Evolutionary conservation across 2,797 vertebrate genomes (phyloP).

Genomic region (Xenentodon cancila): DNA sequence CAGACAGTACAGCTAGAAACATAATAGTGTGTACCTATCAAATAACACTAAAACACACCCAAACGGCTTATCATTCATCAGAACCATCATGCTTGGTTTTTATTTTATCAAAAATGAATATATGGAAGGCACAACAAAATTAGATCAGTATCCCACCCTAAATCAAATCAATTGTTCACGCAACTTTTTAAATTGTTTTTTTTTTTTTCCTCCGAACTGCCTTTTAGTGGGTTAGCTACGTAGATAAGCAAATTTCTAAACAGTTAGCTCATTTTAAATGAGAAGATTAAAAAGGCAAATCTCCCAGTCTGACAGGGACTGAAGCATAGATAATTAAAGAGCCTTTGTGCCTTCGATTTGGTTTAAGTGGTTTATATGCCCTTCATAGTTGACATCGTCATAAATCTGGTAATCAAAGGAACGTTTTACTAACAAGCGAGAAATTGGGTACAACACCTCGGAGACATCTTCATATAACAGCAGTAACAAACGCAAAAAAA

Average conservation of each 20-base stretch:
- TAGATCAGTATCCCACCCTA: constrained; percentile 54
- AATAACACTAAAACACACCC: constrained; percentile 56
- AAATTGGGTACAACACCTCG: constrained; percentile 59
- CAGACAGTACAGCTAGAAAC: constrained; percentile 61
- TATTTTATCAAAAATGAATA: constrained; percentile 67
- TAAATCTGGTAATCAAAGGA: constrained; percentile 78
- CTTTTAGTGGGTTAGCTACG: constrained; percentile 32
- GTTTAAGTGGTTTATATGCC: constrained; percentile 78
- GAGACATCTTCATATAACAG: constrained; percentile 61
- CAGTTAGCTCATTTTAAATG: constrained; percentile 59
- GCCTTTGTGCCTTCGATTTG: constrained; percentile 82
- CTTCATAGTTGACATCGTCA: constrained; percentile 83
- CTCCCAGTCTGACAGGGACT: constrained; percentile 61
- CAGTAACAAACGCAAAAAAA: constrained; percentile 25
- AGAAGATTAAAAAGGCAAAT: constrained; percentile 55
- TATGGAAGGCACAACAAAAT: constrained; percentile 81
- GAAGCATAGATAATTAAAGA: constrained; percentile 74
- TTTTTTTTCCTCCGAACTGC: neutral
- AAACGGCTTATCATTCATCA: constrained; percentile 54
- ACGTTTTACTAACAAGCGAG: constrained; percentile 59
- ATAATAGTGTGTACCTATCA: constrained; percentile 52
- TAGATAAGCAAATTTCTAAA: constrained; percentile 53
- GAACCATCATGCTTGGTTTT: constrained; percentile 66
- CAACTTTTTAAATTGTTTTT: constrained; percentile 17
- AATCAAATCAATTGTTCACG: constrained; percentile 58